Conservation (phyloP, 1,140 invertebrate genomes). For the Apis florea region DNA sequence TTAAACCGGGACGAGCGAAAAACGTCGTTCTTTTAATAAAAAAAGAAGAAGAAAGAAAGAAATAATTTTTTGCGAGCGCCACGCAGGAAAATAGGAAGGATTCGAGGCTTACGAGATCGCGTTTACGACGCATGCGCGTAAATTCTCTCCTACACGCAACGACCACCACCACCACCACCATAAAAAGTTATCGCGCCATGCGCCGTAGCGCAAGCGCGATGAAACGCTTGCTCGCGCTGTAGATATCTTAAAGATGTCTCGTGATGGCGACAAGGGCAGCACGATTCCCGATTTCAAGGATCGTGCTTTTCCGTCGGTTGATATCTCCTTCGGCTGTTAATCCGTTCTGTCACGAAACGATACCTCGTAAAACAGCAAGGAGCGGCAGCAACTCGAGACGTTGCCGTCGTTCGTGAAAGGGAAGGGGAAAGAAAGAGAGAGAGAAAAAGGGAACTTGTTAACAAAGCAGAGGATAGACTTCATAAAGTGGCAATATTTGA, state of each 20-base stretch:
- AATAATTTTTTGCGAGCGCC: no score
- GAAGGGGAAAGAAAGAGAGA: background rate
- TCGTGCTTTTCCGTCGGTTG: background rate
- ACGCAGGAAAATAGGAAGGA: background rate
- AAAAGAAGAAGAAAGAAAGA: no score
- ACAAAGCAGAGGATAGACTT: constrained; percentile 22
- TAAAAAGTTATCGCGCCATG: constrained; percentile 14
- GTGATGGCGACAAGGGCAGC: background rate
- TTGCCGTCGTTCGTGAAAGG: background rate
- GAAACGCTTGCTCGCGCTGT: constrained; percentile 2
- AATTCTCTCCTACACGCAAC: background rate
- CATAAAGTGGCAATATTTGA: constrained; percentile 33
- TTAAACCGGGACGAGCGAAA: background rate
- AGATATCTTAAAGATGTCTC: constrained; percentile 2
- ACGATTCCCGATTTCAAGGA: background rate
- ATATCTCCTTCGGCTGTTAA: background rate
- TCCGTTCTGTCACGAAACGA: background rate
- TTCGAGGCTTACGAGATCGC: background rate
- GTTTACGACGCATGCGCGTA: background rate
- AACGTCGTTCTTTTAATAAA: no score
- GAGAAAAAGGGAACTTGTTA: constrained; percentile 26
- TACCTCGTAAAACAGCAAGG: background rate
- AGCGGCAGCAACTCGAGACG: background rate
- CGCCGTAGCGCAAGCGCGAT: background rate
- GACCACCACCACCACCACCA: no score